Conservation (phyloP, 2,888 invertebrate genomes). For the Drosophila colorata region DNA sequence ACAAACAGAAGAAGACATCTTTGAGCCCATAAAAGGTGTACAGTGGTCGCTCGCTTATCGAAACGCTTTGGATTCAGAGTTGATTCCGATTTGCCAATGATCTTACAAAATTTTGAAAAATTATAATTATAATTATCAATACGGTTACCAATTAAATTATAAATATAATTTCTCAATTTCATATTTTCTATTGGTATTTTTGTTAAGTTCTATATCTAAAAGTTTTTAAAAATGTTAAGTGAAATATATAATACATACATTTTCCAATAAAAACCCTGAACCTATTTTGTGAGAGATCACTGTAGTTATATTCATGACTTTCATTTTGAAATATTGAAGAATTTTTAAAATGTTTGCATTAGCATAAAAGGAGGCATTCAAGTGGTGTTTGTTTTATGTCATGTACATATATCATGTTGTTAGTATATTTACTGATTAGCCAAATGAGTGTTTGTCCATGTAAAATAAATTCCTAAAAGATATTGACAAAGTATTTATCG, state of each 20-base stretch:
- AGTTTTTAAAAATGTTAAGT: no score
- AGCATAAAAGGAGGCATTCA: background rate
- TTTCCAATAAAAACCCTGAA: no score
- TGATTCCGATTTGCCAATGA: background rate
- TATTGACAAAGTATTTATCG: no score
- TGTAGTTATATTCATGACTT: background rate
- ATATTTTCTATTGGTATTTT: no score
- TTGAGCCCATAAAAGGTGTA: slow-evolving; percentile 3
- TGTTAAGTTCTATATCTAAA: no score
- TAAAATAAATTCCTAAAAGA: no score
- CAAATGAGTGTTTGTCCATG: no score
- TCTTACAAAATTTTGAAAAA: no score
- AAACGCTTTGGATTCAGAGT: background rate
- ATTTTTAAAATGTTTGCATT: background rate
- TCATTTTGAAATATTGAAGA: background rate
- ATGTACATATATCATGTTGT: background rate
- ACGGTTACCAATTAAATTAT: no score
- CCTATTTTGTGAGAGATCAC: background rate
- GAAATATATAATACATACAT: no score
- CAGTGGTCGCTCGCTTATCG: background rate
- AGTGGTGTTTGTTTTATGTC: background rate
- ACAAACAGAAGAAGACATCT: slow-evolving; percentile 13
- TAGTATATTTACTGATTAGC: background rate
- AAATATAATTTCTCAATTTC: no score
- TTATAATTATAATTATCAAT: no score